Conservation (phyloP, 2,888 invertebrate genomes). For the Abscondita cerata region DNA sequence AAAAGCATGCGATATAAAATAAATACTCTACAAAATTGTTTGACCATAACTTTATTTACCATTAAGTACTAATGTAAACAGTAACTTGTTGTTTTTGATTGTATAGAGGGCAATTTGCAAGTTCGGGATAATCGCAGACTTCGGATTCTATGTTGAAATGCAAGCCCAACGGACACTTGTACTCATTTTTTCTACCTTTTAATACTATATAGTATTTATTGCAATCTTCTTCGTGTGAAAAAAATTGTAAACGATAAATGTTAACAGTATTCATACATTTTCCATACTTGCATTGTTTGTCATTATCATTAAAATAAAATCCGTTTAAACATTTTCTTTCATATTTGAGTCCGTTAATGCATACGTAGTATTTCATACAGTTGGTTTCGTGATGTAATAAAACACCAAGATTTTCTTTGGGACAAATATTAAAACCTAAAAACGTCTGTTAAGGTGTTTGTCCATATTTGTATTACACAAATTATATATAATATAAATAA, state of each 20-base stretch:
- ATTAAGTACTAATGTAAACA: too few relatives aligned
- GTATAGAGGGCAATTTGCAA: conserved; percentile 8
- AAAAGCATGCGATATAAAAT: too few relatives aligned
- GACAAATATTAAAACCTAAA: background rate
- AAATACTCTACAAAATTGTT: too few relatives aligned
- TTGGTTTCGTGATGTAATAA: conserved; percentile 25
- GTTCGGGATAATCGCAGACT: conserved; percentile 14
- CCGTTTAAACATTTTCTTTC: conserved; percentile 31
- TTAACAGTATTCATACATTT: conserved; percentile 11
- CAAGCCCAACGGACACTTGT: conserved; percentile 10
- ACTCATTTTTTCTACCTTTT: background rate
- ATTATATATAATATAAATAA: too few relatives aligned
- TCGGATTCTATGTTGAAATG: conserved; percentile 15
- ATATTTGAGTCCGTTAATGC: conserved; percentile 28
- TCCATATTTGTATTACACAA: too few relatives aligned
- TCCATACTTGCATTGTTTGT: conserved; percentile 18
- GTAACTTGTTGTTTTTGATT: too few relatives aligned
- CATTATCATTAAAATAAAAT: conserved; percentile 19
- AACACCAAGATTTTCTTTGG: conserved; percentile 4
- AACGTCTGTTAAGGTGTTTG: too few relatives aligned
- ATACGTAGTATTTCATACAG: conserved; percentile 37
- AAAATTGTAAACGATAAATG: conserved; percentile 4
- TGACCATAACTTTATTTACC: too few relatives aligned
- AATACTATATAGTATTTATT: conserved; percentile 11
- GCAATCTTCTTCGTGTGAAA: conserved; percentile 9